Evolutionary conservation across 2,113 vertebrate genomes (phyloP).

Genomic region (Pluvialis apricaria): DNA sequence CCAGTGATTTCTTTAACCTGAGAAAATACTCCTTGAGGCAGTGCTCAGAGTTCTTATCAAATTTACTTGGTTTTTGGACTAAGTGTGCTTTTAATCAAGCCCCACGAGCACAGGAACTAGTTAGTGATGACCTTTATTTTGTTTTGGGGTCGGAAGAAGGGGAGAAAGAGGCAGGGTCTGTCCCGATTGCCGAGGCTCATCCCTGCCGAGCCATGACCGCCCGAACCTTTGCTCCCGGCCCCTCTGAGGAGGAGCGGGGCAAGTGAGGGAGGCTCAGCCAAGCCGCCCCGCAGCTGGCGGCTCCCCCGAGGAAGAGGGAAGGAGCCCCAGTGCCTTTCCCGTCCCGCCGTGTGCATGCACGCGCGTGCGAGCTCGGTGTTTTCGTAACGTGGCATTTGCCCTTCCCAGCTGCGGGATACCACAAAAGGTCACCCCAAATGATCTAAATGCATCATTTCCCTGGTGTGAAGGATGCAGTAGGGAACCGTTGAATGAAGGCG

Average conservation of each 20-base stretch:
- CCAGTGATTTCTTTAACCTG: not conserved
- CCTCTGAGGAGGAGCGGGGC: not conserved
- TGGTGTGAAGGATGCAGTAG: not conserved
- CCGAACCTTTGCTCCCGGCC: accelerated
- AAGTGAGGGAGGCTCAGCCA: accelerated
- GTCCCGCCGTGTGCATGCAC: not conserved
- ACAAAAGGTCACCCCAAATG: not conserved
- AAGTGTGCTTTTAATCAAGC: not conserved
- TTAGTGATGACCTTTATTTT: not conserved
- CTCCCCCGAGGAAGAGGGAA: not conserved
- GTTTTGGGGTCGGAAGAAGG: not conserved
- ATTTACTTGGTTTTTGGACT: not conserved
- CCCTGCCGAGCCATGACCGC: accelerated
- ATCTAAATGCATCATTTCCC: not conserved
- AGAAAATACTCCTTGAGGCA: not conserved
- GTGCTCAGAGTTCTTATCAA: not conserved
- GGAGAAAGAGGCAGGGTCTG: not conserved
- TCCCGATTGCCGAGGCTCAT: accelerated
- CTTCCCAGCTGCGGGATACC: not conserved
- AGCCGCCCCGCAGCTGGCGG: not conserved
- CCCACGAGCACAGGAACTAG: not conserved
- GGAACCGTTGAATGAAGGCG: not conserved
- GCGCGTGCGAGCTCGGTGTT: not conserved
- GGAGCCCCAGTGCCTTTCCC: not conserved
- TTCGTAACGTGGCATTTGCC: not conserved